Conservation (phyloP, 2,113 vertebrate species). For the Hucho hucho region DNA sequence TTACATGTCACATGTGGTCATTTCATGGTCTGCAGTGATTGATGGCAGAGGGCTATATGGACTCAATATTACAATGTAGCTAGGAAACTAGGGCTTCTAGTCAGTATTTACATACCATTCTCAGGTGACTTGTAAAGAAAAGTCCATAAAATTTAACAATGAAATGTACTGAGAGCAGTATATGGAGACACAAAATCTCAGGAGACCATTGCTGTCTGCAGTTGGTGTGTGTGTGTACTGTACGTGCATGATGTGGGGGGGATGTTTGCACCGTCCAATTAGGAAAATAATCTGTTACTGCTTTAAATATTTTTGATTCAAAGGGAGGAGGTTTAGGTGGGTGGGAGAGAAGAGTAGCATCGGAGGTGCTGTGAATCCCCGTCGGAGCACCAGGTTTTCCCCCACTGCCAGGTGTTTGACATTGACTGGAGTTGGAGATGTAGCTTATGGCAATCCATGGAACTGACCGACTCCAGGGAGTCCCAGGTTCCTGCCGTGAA, state of each 20-base stretch:
- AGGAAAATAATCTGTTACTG: constrained; percentile 59
- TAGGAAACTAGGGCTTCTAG: constrained; percentile 40
- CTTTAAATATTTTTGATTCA: constrained; percentile 65
- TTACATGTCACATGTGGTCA: constrained; percentile 43
- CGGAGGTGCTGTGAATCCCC: constrained; percentile 54
- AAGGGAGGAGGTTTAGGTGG: constrained; percentile 9
- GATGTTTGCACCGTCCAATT: constrained; percentile 58
- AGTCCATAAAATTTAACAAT: constrained; percentile 67
- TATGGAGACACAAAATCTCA: constrained; percentile 62
- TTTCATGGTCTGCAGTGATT: constrained; percentile 52
- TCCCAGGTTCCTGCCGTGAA: constrained; percentile 82
- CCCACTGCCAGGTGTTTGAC: constrained; percentile 84
- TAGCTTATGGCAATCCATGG: constrained; percentile 80
- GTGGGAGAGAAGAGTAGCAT: constrained; percentile 24
- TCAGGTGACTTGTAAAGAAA: constrained; percentile 58
- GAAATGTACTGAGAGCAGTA: constrained; percentile 65
- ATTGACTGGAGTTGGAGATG: constrained; percentile 74
- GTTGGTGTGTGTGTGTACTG: constrained; percentile 31
- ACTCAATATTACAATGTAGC: constrained; percentile 50
- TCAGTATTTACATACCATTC: constrained; percentile 55
- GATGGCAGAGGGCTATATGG: constrained; percentile 38
- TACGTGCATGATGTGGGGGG: constrained; percentile 43
- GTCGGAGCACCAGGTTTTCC: constrained; percentile 74
- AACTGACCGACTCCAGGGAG: constrained; percentile 77
- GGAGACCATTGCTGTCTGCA: constrained; percentile 22